These are phyloP conservation scores for Clunio marinus DNA, from an alignment of 2,888 invertebrate genomes.

Conservation along the genomic window DNA sequence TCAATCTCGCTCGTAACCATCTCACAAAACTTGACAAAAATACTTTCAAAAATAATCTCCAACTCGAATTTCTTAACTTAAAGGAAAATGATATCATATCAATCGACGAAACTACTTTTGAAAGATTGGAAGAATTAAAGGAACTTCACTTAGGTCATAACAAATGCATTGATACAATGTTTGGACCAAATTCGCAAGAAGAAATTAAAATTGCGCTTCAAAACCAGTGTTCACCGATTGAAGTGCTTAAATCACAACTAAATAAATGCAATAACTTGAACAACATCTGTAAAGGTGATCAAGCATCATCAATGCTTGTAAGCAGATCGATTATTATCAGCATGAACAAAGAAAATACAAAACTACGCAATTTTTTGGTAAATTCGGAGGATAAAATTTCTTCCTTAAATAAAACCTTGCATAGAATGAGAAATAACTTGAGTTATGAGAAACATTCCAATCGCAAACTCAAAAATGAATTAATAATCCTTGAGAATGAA, in stretches of 20 bases:
- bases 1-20: conserved; percentile 12
- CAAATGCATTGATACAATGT: conserved; percentile 2
- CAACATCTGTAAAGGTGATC: background rate
- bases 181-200: background rate
- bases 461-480: background rate
- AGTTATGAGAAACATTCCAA: background rate
- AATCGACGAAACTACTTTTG: background rate
- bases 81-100: background rate
- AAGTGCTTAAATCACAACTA: background rate
- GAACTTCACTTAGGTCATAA: conserved; percentile 2
- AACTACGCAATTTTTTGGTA: background rate
- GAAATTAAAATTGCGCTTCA: background rate
- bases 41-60: conserved; percentile 5
- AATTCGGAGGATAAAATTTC: background rate
- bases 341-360: background rate
- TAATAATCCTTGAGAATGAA: background rate
- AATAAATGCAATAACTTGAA: background rate
- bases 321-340: background rate
- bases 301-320: too few species aligned
- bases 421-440: conserved; percentile 5
- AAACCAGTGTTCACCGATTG: background rate
- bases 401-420: background rate
- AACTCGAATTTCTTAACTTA: conserved; percentile 4
- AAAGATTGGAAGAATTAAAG: background rate
- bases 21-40: background rate